Percentiles rank a stretch among this genome's conserved stretches.
Evolutionary conservation across 30 jellyfish, hydroid and myxozoan genomes (phyloP).

Genomic region (Pseudorhiza aurosa): DNA sequence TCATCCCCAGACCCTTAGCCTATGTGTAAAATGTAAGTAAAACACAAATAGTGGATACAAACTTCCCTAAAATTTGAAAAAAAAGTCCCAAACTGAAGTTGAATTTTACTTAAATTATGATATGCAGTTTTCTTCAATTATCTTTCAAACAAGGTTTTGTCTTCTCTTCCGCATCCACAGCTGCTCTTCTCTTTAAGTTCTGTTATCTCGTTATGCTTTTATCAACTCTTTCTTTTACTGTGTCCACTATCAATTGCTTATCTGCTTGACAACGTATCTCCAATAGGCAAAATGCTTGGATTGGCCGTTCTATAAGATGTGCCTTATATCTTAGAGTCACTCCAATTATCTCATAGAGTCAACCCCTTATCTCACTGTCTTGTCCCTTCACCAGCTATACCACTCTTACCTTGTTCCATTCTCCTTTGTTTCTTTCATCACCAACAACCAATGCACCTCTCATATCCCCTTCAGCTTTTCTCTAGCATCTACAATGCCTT

Average conservation of each 20-base stretch:
- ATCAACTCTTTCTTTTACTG: constrained; percentile 28
- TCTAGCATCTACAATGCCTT: no score
- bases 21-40: background rate
- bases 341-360: no score
- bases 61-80: constrained; percentile 34
- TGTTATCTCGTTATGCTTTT: constrained; percentile 21
- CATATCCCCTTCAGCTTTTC: constrained; percentile 16
- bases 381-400: constrained; percentile 35
- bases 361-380: constrained; percentile 39
- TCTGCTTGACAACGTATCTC: constrained; percentile 39
- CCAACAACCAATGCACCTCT: constrained; percentile 12
- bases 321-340: constrained; percentile 38
- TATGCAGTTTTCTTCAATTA: constrained; percentile 16
- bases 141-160: constrained; percentile 19
- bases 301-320: constrained; percentile 45
- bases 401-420: constrained; percentile 46
- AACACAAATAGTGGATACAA: constrained; percentile 33
- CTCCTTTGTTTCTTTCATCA: constrained; percentile 39
- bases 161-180: constrained; percentile 29
- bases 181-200: constrained; percentile 25
- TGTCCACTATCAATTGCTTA: constrained; percentile 43
- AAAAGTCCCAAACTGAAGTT: constrained; percentile 22
- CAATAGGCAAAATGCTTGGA: constrained; percentile 48
- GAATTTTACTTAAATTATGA: constrained; percentile 27
- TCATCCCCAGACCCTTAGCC: background rate